A percentile compares a stretch with the other conserved stretches of the same genome.
phyloP scores from a whole-genome alignment of 2,888 invertebrate genomes.

The Parnassius apollo region DNA sequence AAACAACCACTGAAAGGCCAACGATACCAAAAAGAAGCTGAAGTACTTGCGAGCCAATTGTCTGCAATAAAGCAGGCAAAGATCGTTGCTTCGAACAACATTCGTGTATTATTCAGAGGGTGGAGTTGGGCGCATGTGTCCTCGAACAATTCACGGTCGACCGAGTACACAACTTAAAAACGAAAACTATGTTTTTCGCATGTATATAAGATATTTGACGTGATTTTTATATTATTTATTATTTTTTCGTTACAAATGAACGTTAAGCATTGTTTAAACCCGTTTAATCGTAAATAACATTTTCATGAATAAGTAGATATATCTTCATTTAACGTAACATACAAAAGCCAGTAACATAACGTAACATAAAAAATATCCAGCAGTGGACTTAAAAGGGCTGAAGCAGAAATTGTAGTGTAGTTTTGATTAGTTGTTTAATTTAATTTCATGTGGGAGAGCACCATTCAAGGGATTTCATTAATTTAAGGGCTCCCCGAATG shows the following conservation, averaged over 20 bases:
- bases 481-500: slow-evolving; percentile 38
- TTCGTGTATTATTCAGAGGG: slow-evolving; percentile 70
- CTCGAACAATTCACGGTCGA: slow-evolving; percentile 54
- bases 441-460: slow-evolving; percentile 14
- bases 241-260: not conserved
- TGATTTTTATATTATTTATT: not conserved
- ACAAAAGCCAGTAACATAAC: too few relatives aligned
- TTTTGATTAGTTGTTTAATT: slow-evolving; percentile 10
- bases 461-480: slow-evolving; percentile 34
- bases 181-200: slow-evolving; percentile 41
- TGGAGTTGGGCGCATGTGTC: slow-evolving; percentile 61
- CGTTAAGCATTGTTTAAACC: too few relatives aligned
- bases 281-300: too few relatives aligned
- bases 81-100: slow-evolving; percentile 56
- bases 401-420: slow-evolving; percentile 1
- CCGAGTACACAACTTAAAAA: slow-evolving; percentile 36
- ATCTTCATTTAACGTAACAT: too few relatives aligned
- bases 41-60: slow-evolving; percentile 58
- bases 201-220: slow-evolving; percentile 24
- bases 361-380: too few relatives aligned
- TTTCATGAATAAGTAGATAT: too few relatives aligned
- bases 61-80: slow-evolving; percentile 62
- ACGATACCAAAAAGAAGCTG: slow-evolving; percentile 40
- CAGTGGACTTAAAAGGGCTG: too few relatives aligned
- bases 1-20: slow-evolving; percentile 38